Evolutionary conservation across 2,888 invertebrate genomes (phyloP).

Genomic region (Drosophila leonis): DNA sequence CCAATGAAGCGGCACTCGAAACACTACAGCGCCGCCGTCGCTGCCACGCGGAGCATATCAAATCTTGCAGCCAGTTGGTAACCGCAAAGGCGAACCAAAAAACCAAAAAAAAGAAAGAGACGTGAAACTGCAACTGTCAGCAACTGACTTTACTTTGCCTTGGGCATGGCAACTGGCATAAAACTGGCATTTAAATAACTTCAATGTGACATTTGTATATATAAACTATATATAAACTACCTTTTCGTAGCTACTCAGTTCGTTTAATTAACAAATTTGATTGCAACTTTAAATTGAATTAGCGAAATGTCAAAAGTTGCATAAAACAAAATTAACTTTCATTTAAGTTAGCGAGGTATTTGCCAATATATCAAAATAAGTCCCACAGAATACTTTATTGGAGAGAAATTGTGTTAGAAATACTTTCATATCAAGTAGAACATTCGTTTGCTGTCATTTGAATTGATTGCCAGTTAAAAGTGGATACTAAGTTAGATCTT

Average conservation of each 20-base stretch:
- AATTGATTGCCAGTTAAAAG: too few species aligned
- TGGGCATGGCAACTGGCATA: slow-evolving; percentile 2
- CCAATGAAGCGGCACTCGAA: slow-evolving; percentile 32
- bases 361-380: too few species aligned
- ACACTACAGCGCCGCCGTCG: slow-evolving; percentile 9
- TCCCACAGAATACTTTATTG: too few species aligned
- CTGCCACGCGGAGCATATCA: slow-evolving; percentile 22
- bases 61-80: slow-evolving; percentile 24
- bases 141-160: neutral
- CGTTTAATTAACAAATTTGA: neutral
- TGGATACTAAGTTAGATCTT: too few species aligned
- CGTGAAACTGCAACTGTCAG: neutral
- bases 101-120: neutral
- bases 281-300: neutral
- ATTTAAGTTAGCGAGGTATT: too few species aligned
- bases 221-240: too few species aligned
- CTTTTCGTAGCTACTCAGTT: neutral
- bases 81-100: slow-evolving; percentile 3
- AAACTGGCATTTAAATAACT: slow-evolving; percentile 16
- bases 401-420: too few species aligned
- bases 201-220: neutral
- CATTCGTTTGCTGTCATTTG: too few species aligned
- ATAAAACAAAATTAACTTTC: neutral
- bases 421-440: too few species aligned
- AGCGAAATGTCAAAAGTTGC: neutral